Conservation (phyloP, 2,888 invertebrate genomes). For the Agrilus cyanescens region DNA sequence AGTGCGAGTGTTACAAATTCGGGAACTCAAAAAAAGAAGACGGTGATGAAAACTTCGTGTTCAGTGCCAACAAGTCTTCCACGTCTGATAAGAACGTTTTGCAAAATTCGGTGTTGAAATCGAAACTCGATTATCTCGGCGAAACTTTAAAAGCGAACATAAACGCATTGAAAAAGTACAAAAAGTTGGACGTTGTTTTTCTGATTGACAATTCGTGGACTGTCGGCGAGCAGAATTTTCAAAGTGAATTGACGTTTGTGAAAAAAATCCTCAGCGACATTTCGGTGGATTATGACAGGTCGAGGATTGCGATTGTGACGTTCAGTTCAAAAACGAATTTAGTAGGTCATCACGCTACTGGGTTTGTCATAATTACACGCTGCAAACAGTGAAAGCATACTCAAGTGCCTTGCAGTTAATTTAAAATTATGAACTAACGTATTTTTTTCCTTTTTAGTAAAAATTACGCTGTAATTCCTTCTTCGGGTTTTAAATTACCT, state of each 20-base stretch:
- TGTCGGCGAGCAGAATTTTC: conserved; percentile 52
- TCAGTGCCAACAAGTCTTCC: conserved; percentile 28
- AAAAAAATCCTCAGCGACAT: conserved; percentile 53
- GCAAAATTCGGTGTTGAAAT: conserved; percentile 35
- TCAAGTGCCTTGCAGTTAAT: too few species aligned
- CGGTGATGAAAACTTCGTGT: conserved; percentile 5
- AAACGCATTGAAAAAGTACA: conserved; percentile 34
- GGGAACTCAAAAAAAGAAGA: neutral
- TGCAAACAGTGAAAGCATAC: too few species aligned
- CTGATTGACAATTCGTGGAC: conserved; percentile 59
- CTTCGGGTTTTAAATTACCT: too few species aligned
- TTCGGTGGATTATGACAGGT: conserved; percentile 49
- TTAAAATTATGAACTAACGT: too few species aligned
- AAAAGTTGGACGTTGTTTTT: conserved; percentile 49
- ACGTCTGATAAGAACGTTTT: conserved; percentile 20
- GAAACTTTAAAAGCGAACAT: conserved; percentile 43
- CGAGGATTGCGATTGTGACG: conserved; percentile 52
- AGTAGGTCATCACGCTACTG: conserved; percentile 26
- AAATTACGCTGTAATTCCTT: too few species aligned
- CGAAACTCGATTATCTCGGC: conserved; percentile 44
- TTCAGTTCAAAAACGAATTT: conserved; percentile 50
- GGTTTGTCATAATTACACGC: too few species aligned
- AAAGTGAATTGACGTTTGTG: conserved; percentile 54
- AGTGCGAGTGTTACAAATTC: neutral
- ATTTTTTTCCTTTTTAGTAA: too few species aligned